Percentiles rank a stretch among this genome's conserved stretches.
phyloP scores from a whole-genome alignment of 2,888 invertebrate species.

The Drosophila atroscutellata region DNA sequence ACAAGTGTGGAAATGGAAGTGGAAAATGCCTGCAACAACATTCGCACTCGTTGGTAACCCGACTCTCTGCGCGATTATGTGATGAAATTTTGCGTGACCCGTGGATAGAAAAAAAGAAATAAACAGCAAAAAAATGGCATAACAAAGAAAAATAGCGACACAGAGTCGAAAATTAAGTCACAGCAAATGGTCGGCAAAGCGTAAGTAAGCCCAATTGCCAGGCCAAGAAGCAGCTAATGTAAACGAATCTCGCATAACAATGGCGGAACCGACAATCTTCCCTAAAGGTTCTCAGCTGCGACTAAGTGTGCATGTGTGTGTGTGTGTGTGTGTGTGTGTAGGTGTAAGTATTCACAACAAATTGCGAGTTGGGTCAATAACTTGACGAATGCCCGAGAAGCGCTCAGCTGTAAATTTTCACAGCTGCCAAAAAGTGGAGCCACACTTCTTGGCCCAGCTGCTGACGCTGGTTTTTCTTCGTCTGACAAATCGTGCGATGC shows the following conservation, averaged over 20 bases:
- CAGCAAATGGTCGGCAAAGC: constrained; percentile 44
- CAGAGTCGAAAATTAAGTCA: constrained; percentile 60
- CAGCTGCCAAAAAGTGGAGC: constrained; percentile 41
- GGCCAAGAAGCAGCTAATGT: constrained; percentile 7
- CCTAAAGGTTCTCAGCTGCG: constrained; percentile 51
- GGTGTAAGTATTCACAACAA: constrained; percentile 23
- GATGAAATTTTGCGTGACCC: constrained; percentile 82
- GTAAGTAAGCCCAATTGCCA: constrained; percentile 23
- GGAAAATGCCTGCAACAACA: constrained; percentile 55
- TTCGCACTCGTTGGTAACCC: constrained; percentile 34
- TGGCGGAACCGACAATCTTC: constrained; percentile 29
- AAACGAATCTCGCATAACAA: constrained; percentile 21
- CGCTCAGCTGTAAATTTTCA: constrained; percentile 46
- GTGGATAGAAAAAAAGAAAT: constrained; percentile 50
- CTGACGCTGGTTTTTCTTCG: constrained; percentile 15
- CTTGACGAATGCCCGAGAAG: constrained; percentile 38
- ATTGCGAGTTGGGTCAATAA: constrained; percentile 64
- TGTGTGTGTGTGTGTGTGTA: neutral
- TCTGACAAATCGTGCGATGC: constrained; percentile 21
- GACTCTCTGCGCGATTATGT: constrained; percentile 65
- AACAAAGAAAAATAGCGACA: constrained; percentile 39
- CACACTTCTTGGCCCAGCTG: constrained; percentile 26
- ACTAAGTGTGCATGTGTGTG: neutral
- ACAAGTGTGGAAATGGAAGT: constrained; percentile 48
- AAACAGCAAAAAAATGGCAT: constrained; percentile 11